These are phyloP conservation scores for Champsocephalus gunnari DNA, from an alignment of 2,797 vertebrate genomes.

Conservation along the genomic window DNA sequence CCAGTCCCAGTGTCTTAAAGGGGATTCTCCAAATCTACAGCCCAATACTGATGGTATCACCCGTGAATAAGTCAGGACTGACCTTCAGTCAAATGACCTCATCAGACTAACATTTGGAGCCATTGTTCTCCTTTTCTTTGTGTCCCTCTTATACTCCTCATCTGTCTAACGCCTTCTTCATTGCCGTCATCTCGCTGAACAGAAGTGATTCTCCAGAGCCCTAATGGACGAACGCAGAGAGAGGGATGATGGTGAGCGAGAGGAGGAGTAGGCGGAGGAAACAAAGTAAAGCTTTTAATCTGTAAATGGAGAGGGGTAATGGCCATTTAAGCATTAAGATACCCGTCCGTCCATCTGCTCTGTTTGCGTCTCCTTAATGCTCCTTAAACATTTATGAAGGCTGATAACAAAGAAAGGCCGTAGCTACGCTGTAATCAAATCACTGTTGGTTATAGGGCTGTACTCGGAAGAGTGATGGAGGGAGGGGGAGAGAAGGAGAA, in stretches of 20 bases:
- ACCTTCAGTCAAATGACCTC: slow-evolving; percentile 13
- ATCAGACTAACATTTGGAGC: background rate
- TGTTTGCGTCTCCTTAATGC: slow-evolving; percentile 78
- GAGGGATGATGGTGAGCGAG: slow-evolving; percentile 44
- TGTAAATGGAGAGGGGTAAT: slow-evolving; percentile 86
- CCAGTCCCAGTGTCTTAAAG: too few relatives aligned
- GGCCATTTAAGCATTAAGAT: slow-evolving; percentile 85
- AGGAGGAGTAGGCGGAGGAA: slow-evolving; percentile 62
- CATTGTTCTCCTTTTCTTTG: background rate
- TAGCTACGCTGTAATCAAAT: slow-evolving; percentile 82
- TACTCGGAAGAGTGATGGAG: slow-evolving; percentile 52
- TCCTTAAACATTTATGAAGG: slow-evolving; percentile 88
- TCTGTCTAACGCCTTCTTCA: slow-evolving; percentile 22
- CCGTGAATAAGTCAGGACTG: background rate
- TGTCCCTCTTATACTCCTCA: background rate
- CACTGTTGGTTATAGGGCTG: slow-evolving; percentile 72
- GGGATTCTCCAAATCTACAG: background rate
- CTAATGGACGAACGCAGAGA: slow-evolving; percentile 33
- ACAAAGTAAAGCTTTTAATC: slow-evolving; percentile 90
- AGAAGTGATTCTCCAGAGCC: slow-evolving; percentile 45
- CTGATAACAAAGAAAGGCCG: slow-evolving; percentile 81
- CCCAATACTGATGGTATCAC: background rate
- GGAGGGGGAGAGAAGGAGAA: background rate
- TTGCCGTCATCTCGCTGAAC: slow-evolving; percentile 26
- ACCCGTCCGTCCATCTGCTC: slow-evolving; percentile 61